Base-by-base conservation (phyloP, 2,888 invertebrate genomes). In the Lepidonotus clava region DNA sequence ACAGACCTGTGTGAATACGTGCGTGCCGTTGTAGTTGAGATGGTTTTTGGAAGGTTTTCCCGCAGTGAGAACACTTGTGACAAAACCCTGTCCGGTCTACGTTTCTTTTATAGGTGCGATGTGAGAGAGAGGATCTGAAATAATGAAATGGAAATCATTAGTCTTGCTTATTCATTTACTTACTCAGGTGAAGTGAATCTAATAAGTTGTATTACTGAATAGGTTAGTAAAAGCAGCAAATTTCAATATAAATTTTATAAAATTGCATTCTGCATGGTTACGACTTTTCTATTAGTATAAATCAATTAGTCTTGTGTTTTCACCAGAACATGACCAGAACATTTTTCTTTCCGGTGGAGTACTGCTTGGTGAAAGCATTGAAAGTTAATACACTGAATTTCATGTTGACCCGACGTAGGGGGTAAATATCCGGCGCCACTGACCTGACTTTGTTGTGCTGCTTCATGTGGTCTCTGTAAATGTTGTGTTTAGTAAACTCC, bases 1-100 rank as follows among this genome's bases (percentile, higher is more conserved):
- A 96, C 28, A 34, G 95, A 89, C 96, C 96, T 24, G 96, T 96
- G 90, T 96, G 96, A 40, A 96, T 96, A 88, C 96, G 93, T 66
- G 95, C 93, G 92, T 96, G 96, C 32, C 96, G 93, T 89, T 95
- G 94, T 84, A 96, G 94, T 90, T 96, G 95, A 91, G 96, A 96
- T 4, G 95, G 95, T 92, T 96, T 96, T 91, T 95, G 93, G 89
- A 96, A 96, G 0, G 92, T 92, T 90, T 95, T 95, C 0, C 93
- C 94, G 89, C 96, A 96, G 38, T 94, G 91, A 40, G 90, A 88
- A 90, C 95, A 95, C 85, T 92, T 92, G 80, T 94, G 92, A 67
- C 86, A 88, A 87, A 94, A 94, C 6, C 91, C 88, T 4, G 93
- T 90, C 28, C 94, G 90, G 86, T 94, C 94, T 40, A 94, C 91